Base-by-base conservation (phyloP, 2,888 invertebrate genomes). In the Onthophagus sagittarius region DNA sequence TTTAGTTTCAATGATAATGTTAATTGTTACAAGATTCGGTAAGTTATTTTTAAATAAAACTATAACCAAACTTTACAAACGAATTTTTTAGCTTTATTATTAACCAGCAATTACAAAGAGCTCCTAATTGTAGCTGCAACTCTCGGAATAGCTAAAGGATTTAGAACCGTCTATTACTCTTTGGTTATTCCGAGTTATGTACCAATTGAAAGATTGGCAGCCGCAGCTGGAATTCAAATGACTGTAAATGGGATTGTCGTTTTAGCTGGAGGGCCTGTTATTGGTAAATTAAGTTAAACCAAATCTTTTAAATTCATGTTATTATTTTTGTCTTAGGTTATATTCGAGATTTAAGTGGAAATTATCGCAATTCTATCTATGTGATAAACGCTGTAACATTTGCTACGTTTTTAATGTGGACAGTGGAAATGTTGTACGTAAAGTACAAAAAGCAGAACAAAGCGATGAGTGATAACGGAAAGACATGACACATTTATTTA, bases 191-290 rank as follows among this genome's bases (percentile, higher is more conserved):
- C 93, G 0, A 89, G 86, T 80, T 89, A 92, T 79, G 91, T 93
- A 4, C 91, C 92, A 0, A 83, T 93, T 53, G 90, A 92, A 71
- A 86, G 89, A 78, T 83, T 92, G 15, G 88, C 92, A 0, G 89
- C 90, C 65, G 93, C 93, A 1, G 89, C 90, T 5, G 91, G 92
- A 2, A 89, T 93, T 64, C 92, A 92, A 81, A 91, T 91, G 89
- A 87, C 92, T 75, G 86, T 88, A 74, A 92, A 92, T 81, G 92
- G 92, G 14, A 81, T 90, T 62, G 86, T 90, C 67, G 87, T 91
- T 65, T 84, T 90, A 70, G 84, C 85, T 1, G 87, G 90, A 75
- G 92, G 92, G 80, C 89, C 91, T 65, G 75, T 90, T 71, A 84
- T 92, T 80, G 92, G 92, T 91, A 85, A 84, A 80, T 63, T 64